Base-by-base conservation (phyloP, 2,113 vertebrate species). In the Morone saxatilis region DNA sequence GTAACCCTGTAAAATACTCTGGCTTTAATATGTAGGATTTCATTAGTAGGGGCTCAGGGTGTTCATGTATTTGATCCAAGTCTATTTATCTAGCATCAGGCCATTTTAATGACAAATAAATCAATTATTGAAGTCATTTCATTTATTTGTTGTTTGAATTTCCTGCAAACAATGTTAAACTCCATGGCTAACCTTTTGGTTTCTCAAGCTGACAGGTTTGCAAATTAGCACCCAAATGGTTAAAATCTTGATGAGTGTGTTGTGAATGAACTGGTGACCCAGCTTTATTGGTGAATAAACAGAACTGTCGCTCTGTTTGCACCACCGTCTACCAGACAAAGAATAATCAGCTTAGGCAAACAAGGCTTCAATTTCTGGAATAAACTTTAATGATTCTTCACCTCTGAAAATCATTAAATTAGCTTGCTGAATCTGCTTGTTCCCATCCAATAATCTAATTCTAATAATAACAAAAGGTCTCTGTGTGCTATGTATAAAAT, bases 271-370 rank as follows among this genome's bases (percentile, higher is more conserved):
- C 36, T 38, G 0, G 36, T 71, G 66, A 71, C 45, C 59, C 12
- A 40, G 54, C 40, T 51, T 47, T 31, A 31, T 31, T 20, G 8
- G 36, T 36, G 56, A 41, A 54, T 66, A 77, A 80, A 53, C 48
- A 84, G 9, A 43, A 8, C 17, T 7, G 41, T 59, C 85, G 56
- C 56, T 68, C 22, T 65, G 60, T 86, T 80, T 59, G 70, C 70
- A 12, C 17, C 48, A 7, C 9, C 1, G 3, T 78, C 57, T 71
- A 57, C 51, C 57, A 76, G 48, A 77, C 76, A 84, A 70, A 71
- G 68, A 67, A 68, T 60, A 90, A 85, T 89, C 70, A 83, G 1
- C 76, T 86, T 75, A 50, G 51, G 57, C 48, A 91, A 89, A 81
- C 74, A 67, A 47, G 57, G 56, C 67, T 65, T 78, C 63, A 66